Conservation (phyloP, 2,888 invertebrate species). For the Metacarcinus magister region DNA sequence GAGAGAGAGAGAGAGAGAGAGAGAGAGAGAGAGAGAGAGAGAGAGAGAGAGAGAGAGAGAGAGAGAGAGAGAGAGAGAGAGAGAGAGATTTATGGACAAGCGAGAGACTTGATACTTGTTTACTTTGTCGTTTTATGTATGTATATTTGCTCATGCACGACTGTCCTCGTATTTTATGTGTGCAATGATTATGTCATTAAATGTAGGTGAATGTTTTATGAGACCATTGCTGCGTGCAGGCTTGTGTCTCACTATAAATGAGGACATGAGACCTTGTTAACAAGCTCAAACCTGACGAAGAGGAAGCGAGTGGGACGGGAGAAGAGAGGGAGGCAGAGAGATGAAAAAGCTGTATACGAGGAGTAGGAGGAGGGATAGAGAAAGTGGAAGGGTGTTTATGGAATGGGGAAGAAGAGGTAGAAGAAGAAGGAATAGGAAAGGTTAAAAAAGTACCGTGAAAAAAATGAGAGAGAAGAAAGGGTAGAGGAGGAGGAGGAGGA, state of each 20-base stretch:
- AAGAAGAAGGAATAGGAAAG: background rate
- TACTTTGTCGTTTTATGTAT: constrained; percentile 36
- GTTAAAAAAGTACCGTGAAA: background rate
- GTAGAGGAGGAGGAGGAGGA: background rate
- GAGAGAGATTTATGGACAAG: constrained; percentile 41
- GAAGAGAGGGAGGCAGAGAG: background rate
- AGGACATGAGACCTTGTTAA: constrained; percentile 31
- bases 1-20: background rate
- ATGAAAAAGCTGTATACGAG: too few relatives aligned
- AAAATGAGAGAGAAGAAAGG: background rate
- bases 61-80: constrained; percentile 31
- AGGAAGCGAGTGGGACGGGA: background rate
- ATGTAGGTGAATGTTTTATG: constrained; percentile 41
- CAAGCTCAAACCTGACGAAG: background rate
- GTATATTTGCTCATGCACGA: constrained; percentile 36
- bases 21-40: constrained; percentile 26
- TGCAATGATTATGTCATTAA: constrained; percentile 29
- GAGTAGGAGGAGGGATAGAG: background rate
- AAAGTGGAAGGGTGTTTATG: too few relatives aligned
- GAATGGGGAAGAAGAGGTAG: background rate
- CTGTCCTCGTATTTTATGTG: constrained; percentile 36
- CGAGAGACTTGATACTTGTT: constrained; percentile 21
- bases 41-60: constrained; percentile 26
- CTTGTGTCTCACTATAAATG: background rate
- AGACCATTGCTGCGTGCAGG: constrained; percentile 36